Base-by-base conservation (phyloP, 2,888 invertebrate species). In the Meteorus cinctellus region DNA sequence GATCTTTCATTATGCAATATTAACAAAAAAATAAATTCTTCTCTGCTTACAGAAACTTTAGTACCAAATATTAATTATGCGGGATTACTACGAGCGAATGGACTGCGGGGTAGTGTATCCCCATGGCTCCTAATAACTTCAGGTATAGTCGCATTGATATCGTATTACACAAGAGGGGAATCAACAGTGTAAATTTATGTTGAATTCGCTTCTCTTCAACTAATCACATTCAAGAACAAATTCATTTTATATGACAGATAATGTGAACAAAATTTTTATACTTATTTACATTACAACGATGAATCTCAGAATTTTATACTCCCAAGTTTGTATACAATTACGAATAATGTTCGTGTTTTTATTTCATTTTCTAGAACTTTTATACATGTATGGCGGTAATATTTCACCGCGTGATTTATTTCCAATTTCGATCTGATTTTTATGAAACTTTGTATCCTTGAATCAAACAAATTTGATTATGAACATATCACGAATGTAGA, bases 11-110 rank as follows among this genome's bases (percentile, higher is more conserved):
- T 62, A 12, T 55, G 66, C 41, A 68, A 63, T 74, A 75, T 68
- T 63, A 34, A 62, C 14, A 62, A 12, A 16, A 16, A 6, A 62
- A 29, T 62, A 31, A 65, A 80, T 63, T 67, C 66, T 66, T 73
- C 60, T 36, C 24, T 73, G 14, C 70, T 80, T 91, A 1, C 92
- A 95, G 94, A 94, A 91, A 93, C 93, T 84, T 92, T 92, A 86
- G 92, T 92, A 82, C 94, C 94, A 89, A 94, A 94, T 91, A 93
- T 94, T 94, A 94, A 94, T 85, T 94, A 92, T 86, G 91, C 93
- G 0, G 94, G 94, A 4, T 89, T 94, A 10, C 90, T 91, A 16
- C 91, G 91, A 84, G 92, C 92, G 78, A 92, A 82, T 27, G 86
- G 83, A 81, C 81, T 81, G 67, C 84, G 84, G 77, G 82, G 80